Evolutionary conservation across 1,140 invertebrate genomes (phyloP).

Genomic region (Drosophila obscura): DNA sequence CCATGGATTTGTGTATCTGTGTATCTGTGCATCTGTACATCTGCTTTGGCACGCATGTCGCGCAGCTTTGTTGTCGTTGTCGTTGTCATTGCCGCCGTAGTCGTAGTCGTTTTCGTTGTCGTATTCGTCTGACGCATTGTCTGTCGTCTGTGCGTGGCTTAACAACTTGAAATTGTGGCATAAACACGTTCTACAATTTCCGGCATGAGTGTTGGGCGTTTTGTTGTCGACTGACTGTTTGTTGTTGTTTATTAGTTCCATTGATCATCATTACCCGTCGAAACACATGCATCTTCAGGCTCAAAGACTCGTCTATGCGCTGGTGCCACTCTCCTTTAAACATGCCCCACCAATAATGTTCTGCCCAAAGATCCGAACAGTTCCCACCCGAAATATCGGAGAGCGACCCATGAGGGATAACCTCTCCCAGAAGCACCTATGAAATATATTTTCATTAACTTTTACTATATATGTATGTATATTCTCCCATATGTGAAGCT

Average conservation of each 20-base stretch:
- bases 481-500: too few relatives aligned
- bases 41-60: constrained; percentile 76
- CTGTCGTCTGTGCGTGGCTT: constrained; percentile 67
- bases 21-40: constrained; percentile 33
- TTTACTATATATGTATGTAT: too few relatives aligned
- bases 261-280: constrained; percentile 75
- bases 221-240: constrained; percentile 38
- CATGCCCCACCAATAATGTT: too few relatives aligned
- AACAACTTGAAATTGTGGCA: constrained; percentile 81
- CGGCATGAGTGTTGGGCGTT: constrained; percentile 76
- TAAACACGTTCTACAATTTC: constrained; percentile 81
- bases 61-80: constrained; percentile 37
- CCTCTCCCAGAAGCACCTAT: too few relatives aligned
- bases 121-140: constrained; percentile 59
- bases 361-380: neutral
- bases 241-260: constrained; percentile 70
- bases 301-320: neutral
- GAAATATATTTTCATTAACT: too few relatives aligned
- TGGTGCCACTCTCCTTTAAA: constrained; percentile 4
- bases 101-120: constrained; percentile 16
- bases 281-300: constrained; percentile 27
- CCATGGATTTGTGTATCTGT: constrained; percentile 3
- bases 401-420: too few relatives aligned
- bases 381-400: constrained; percentile 5
- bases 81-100: constrained; percentile 4